These are phyloP conservation scores for Oncorhynchus keta DNA, from an alignment of 2,113 vertebrate genomes.

Conservation along the genomic window DNA sequence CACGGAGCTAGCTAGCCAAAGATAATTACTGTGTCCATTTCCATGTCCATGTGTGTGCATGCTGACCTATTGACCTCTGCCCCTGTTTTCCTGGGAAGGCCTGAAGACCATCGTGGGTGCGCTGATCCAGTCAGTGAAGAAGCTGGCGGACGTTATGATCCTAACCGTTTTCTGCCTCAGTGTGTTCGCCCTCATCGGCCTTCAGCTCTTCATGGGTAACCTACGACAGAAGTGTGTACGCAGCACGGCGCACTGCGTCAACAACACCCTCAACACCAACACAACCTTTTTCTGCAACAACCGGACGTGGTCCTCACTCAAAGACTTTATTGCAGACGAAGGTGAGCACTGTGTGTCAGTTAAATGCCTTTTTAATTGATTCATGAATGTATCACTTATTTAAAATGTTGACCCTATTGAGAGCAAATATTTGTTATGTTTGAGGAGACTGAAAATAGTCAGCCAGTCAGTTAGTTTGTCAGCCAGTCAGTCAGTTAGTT, in stretches of 20 bases:
- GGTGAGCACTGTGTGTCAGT: conserved; percentile 65
- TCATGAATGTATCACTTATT: too few relatives aligned
- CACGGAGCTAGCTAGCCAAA: too few relatives aligned
- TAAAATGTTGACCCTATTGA: too few relatives aligned
- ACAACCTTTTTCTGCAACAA: conserved; percentile 76
- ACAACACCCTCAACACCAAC: conserved; percentile 53
- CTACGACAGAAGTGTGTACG: conserved; percentile 93
- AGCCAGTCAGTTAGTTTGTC: too few relatives aligned
- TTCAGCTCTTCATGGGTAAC: conserved; percentile 99
- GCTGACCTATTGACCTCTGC: background rate
- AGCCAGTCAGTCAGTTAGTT: too few relatives aligned
- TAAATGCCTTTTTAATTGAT: too few relatives aligned
- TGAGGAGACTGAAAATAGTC: too few relatives aligned
- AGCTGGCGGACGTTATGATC: conserved; percentile 98
- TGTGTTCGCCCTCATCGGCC: conserved; percentile 96
- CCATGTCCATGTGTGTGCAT: background rate
- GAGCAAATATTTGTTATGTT: too few relatives aligned
- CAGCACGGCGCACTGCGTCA: conserved; percentile 75
- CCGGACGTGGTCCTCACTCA: conserved; percentile 79
- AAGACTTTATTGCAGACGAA: conserved; percentile 77
- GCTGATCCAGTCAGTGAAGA: conserved; percentile 98
- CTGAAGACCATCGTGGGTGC: conserved; percentile 99
- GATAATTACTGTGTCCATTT: background rate
- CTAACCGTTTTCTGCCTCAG: conserved; percentile 98
- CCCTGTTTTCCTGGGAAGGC: conserved; percentile 68